Evolutionary conservation across 2,113 vertebrate species (phyloP).

Genomic region (Peromyscus californicus): DNA sequence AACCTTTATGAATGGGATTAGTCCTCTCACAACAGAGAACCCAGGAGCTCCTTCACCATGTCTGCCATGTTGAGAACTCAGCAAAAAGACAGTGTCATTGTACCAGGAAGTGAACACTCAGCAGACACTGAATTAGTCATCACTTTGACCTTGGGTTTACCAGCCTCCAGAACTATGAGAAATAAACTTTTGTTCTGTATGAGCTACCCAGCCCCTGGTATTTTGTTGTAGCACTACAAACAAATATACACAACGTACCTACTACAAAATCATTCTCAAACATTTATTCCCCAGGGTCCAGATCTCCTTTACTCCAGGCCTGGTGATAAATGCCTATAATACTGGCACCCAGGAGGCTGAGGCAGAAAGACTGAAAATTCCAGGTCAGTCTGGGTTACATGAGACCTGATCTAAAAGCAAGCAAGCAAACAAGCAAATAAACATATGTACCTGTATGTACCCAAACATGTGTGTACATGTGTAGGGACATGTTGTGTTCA

Average conservation of each 20-base stretch:
- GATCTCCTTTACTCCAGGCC: background rate
- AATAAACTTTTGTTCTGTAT: background rate
- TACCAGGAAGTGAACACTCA: background rate
- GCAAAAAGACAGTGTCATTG: background rate
- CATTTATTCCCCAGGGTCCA: background rate
- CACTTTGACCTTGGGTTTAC: background rate
- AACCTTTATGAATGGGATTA: background rate
- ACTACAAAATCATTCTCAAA: background rate
- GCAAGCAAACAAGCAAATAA: background rate
- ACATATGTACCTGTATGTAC: background rate
- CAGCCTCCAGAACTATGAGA: background rate
- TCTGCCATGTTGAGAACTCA: background rate
- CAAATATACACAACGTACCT: background rate
- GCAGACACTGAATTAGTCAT: background rate
- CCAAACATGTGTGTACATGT: too few species aligned
- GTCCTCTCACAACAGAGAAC: background rate
- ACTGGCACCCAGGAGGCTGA: background rate
- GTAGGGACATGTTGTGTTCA: background rate
- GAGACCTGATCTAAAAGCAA: too few species aligned
- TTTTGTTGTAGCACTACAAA: background rate
- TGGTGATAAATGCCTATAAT: background rate
- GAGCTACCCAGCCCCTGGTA: constrained; percentile 8
- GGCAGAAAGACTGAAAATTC: background rate
- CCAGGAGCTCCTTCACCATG: background rate
- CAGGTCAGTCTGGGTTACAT: too few species aligned